Evolutionary conservation across 2,113 vertebrate genomes (phyloP).

Genomic region (Paratilapia polleni): DNA sequence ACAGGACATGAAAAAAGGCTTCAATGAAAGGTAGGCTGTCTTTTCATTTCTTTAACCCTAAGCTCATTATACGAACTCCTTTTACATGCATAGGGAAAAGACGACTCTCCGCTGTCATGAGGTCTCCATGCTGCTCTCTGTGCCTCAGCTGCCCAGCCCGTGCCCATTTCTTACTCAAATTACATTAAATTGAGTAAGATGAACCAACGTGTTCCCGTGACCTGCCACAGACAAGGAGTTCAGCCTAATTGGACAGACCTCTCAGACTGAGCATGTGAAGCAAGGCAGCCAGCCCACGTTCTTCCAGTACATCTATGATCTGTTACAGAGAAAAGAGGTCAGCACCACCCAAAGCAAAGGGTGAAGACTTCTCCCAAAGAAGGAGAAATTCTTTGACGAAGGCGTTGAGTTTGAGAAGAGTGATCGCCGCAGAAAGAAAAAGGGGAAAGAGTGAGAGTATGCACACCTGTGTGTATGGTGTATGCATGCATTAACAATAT

Average conservation of each 20-base stretch:
- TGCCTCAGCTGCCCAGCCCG: slow-evolving; percentile 28
- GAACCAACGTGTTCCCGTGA: slow-evolving; percentile 24
- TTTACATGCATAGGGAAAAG: slow-evolving; percentile 52
- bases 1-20: slow-evolving; percentile 51
- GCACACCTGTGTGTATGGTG: background rate
- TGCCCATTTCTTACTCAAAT: slow-evolving; percentile 45
- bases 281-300: slow-evolving; percentile 12
- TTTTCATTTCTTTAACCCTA: slow-evolving; percentile 55
- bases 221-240: slow-evolving; percentile 56
- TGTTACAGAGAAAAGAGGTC: slow-evolving; percentile 36
- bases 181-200: slow-evolving; percentile 46
- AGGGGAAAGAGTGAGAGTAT: background rate
- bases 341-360: slow-evolving; percentile 11
- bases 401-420: background rate
- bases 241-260: slow-evolving; percentile 72
- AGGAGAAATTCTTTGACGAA: slow-evolving; percentile 17
- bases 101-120: slow-evolving; percentile 31
- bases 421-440: background rate
- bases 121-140: slow-evolving; percentile 41
- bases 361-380: slow-evolving; percentile 23
- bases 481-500: background rate
- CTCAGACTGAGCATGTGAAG: slow-evolving; percentile 49
- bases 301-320: slow-evolving; percentile 16
- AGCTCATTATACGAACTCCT: slow-evolving; percentile 62
- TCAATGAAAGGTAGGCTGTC: slow-evolving; percentile 47